Evolutionary conservation across 2,888 invertebrate species (phyloP).

Genomic region (Drosophila robusta): DNA sequence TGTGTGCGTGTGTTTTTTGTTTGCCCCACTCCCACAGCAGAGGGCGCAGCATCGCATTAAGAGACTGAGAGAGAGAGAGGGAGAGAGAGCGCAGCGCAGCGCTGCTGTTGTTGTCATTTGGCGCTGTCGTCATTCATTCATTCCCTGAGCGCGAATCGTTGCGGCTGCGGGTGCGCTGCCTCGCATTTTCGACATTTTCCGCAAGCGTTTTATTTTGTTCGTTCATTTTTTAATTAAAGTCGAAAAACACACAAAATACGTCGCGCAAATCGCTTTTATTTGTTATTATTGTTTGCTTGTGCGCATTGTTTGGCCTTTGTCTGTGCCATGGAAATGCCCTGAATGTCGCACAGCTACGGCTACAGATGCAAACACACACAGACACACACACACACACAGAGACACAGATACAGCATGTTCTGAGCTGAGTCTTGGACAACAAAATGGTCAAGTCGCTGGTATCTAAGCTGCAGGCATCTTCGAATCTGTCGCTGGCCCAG

Average conservation of each 20-base stretch:
- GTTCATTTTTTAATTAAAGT: constrained; percentile 56
- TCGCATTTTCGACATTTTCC: constrained; percentile 21
- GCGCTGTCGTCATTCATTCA: constrained; percentile 53
- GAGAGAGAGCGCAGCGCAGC: not conserved
- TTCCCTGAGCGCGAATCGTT: constrained; percentile 65
- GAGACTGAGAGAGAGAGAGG: not conserved
- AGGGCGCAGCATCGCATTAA: constrained; percentile 48
- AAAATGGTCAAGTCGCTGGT: constrained; percentile 84
- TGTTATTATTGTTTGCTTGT: constrained; percentile 52
- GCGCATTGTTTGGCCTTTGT: constrained; percentile 44
- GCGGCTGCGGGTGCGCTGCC: constrained; percentile 39
- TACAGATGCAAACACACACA: constrained; percentile 17
- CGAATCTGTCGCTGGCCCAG: constrained; percentile 80
- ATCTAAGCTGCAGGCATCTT: constrained; percentile 83
- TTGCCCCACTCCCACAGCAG: constrained; percentile 48
- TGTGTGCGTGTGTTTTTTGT: constrained; percentile 16
- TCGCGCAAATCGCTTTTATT: constrained; percentile 54
- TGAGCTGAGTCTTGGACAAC: constrained; percentile 23
- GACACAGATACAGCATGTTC: constrained; percentile 35
- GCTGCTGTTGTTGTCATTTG: constrained; percentile 26
- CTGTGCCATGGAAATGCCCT: constrained; percentile 47
- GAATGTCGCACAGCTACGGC: constrained; percentile 47
- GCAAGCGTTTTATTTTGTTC: constrained; percentile 29
- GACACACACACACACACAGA: constrained; percentile 7
- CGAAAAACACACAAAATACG: constrained; percentile 33